Base-by-base conservation (phyloP, 2,113 vertebrate genomes). In the Dromaius novaehollandiae region DNA sequence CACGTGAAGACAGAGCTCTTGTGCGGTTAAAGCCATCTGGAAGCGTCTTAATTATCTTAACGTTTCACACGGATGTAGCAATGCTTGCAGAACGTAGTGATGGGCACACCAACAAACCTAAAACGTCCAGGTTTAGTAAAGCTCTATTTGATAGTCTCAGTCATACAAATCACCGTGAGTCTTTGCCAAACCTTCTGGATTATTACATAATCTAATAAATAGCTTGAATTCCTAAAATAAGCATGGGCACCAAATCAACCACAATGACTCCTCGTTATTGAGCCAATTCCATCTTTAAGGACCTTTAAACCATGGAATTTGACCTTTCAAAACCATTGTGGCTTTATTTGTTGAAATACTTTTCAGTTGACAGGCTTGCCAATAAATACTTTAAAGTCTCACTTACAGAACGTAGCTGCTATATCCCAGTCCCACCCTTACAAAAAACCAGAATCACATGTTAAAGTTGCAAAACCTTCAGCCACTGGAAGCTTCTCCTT, bases 341-440 rank as follows among this genome's bases (percentile, higher is more conserved):
- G 34, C 55, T 94, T 86, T 91, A 86, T 93, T 86, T 96, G 85
- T 88, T 94, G 82, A 94, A 95, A 77, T 66, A 51, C 92, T 97
- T 86, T 0, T 73, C 75, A 70, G 71, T 16, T 63, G 82, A 66
- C 34, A 74, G 87, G 30, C 70, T 16, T 88, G 94, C 94, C 94
- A 94, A 46, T 16, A 75, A 95, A 82, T 38, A 55, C 36, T 77
- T 85, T 13, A 19, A 65, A 87, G 86, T 53, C 76, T 88, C 66
- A 68, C 12, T 74, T 24, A 46, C 42, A 60, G 46, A 74, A 70
- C 24, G 3, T 58, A 2, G 13, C 81, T 66, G 64, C 80, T 82
- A 15, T 51, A 88, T 75, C 74, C 84, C 79, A 42, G 61, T 74
- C 44, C 84, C 84, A 95, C 70, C 71, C 93, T 89, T 89, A 74